Evolutionary conservation across 2,888 invertebrate species (phyloP), one percentile per base, ranked within the genome.

Genomic region (Heliconius aoede): DNA sequence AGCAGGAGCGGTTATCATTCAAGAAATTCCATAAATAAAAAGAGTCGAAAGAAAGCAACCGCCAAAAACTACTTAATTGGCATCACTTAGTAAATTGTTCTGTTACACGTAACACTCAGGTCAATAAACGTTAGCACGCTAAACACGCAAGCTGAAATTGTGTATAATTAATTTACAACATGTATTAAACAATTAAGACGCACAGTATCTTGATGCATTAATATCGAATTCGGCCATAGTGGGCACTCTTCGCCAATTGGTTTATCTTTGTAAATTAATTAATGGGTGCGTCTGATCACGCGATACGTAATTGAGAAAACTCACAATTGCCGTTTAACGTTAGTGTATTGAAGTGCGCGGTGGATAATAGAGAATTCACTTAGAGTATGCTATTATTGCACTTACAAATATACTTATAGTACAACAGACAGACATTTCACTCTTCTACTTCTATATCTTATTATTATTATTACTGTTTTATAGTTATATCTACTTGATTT

Each of bases 141-240:
- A 81, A 87, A 75, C 93, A 94, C 93, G 93, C 94, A 85, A 92
- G 89, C 90, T 85, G 85, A 90, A 93, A 93, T 93, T 89, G 92
- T 87, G 85, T 88, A 92, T 93, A 92, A 94, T 94, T 93, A 94
- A 94, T 94, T 94, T 94, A 94, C 93, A 90, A 94, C 93, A 91
- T 89, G 91, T 89, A 94, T 94, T 94, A 94, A 94, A 94, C 93
- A 94, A 93, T 93, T 93, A 93, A 90, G 88, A 55, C 84, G 85
- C 84, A 85, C 85, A 84, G 87, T 93, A 94, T 93, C 94, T 92
- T 87, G 91, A 91, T 90, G 89, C 90, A 92, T 90, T 90, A 88
- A 89, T 92, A 92, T 91, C 91, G 91, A 89, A 91, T 92, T 91
- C 87, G 89, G 90, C 86, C 85, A 87, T 85, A 84, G 64, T 85